Conservation (phyloP, 2,797 vertebrate species). For the Staurois parvus region DNA sequence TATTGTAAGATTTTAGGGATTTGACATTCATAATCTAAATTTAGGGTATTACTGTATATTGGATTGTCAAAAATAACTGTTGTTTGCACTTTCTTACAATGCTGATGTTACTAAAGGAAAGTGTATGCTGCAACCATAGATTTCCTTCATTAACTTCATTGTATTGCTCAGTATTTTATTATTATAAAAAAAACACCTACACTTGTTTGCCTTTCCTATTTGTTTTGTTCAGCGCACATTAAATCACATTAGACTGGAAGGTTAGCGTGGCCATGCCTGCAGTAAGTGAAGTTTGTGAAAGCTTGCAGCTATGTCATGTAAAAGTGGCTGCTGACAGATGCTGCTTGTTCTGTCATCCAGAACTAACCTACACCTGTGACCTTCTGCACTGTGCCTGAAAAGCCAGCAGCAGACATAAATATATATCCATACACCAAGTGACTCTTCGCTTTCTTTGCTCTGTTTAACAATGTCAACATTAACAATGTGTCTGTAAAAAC, state of each 20-base stretch:
- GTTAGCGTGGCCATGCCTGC: slow-evolving; percentile 1
- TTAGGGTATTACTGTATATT: no score
- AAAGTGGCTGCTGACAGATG: slow-evolving; percentile 56
- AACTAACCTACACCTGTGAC: slow-evolving; percentile 59
- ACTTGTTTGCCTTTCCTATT: slow-evolving; percentile 1
- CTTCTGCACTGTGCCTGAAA: slow-evolving; percentile 42
- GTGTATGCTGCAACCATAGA: neutral
- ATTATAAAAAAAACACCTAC: neutral
- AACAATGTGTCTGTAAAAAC: slow-evolving; percentile 61
- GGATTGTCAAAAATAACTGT: no score
- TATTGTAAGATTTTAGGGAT: no score
- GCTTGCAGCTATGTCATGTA: slow-evolving; percentile 43
- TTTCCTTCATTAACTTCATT: neutral
- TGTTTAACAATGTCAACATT: slow-evolving; percentile 59
- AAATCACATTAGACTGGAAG: neutral
- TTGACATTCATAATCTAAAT: no score
- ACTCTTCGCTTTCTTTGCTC: slow-evolving; percentile 50
- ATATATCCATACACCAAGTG: slow-evolving; percentile 23
- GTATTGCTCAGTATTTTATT: neutral
- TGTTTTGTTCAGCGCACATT: slow-evolving; percentile 15
- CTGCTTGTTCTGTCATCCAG: slow-evolving; percentile 58
- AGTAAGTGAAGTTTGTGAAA: slow-evolving; percentile 49
- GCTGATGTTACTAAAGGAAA: no score
- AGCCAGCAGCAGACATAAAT: slow-evolving; percentile 43
- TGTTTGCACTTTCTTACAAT: no score